Evolutionary conservation across 2,113 vertebrate species (phyloP).

Genomic region (Hiodon alosoides): DNA sequence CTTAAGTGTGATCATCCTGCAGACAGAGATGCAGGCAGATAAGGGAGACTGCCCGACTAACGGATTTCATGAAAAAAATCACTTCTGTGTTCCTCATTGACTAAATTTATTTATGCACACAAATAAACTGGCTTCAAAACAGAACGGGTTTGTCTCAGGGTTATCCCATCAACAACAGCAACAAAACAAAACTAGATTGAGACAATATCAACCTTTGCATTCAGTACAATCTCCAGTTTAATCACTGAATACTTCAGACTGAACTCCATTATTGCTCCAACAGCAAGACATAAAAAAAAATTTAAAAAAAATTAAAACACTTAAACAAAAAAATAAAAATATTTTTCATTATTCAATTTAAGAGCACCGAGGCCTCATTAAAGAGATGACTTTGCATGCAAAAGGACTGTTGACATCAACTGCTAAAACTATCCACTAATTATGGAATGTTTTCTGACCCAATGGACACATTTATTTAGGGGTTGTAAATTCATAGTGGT

Average conservation of each 20-base stretch:
- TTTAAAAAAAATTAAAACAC: background rate
- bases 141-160: too few relatives aligned
- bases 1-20: constrained; percentile 89
- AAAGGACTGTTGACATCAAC: background rate
- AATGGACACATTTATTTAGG: background rate
- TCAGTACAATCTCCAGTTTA: too few relatives aligned
- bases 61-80: background rate
- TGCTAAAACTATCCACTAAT: constrained; percentile 8
- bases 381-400: constrained; percentile 12
- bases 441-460: background rate
- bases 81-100: background rate
- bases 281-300: too few relatives aligned
- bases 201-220: too few relatives aligned
- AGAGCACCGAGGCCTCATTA: background rate
- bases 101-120: too few relatives aligned
- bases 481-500: background rate
- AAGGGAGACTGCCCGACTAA: background rate
- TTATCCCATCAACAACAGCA: too few relatives aligned
- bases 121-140: too few relatives aligned
- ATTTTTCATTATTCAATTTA: background rate
- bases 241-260: too few relatives aligned
- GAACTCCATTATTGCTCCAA: too few relatives aligned
- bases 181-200: too few relatives aligned
- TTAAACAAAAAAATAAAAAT: too few relatives aligned
- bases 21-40: constrained; percentile 31